These are phyloP conservation scores for Coremacera marginata DNA, from an alignment of 2,888 invertebrate species.

Conservation along the genomic window DNA sequence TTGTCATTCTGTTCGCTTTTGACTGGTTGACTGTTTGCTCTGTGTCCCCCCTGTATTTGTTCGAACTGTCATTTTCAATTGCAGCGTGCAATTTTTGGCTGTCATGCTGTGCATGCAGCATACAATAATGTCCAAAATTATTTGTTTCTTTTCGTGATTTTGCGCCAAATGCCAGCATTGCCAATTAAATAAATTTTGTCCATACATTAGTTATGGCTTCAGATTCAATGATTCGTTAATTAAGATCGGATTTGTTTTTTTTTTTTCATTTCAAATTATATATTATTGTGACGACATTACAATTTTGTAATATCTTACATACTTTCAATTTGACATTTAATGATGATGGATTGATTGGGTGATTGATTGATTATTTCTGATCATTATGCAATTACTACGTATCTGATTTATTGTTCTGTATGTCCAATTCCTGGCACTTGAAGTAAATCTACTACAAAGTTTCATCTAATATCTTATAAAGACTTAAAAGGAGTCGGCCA, in stretches of 20 bases:
- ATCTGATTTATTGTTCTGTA: too few relatives aligned
- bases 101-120: background rate
- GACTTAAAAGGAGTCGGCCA: too few relatives aligned
- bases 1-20: slow-evolving; percentile 35
- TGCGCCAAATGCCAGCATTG: slow-evolving; percentile 22
- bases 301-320: background rate
- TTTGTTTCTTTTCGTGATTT: slow-evolving; percentile 20
- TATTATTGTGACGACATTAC: background rate
- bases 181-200: background rate
- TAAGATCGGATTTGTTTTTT: background rate
- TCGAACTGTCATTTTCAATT: slow-evolving; percentile 60
- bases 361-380: background rate
- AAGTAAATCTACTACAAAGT: too few relatives aligned
- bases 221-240: slow-evolving; percentile 30
- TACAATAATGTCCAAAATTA: slow-evolving; percentile 24
- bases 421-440: too few relatives aligned
- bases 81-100: slow-evolving; percentile 17
- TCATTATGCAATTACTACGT: too few relatives aligned
- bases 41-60: background rate
- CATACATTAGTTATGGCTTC: background rate
- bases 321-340: background rate
- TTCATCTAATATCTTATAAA: too few relatives aligned
- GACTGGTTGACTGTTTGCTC: slow-evolving; percentile 47
- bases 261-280: background rate
- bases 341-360: background rate